Evolutionary conservation across 2,113 vertebrate species (phyloP).

Genomic region (Felis chaus): DNA sequence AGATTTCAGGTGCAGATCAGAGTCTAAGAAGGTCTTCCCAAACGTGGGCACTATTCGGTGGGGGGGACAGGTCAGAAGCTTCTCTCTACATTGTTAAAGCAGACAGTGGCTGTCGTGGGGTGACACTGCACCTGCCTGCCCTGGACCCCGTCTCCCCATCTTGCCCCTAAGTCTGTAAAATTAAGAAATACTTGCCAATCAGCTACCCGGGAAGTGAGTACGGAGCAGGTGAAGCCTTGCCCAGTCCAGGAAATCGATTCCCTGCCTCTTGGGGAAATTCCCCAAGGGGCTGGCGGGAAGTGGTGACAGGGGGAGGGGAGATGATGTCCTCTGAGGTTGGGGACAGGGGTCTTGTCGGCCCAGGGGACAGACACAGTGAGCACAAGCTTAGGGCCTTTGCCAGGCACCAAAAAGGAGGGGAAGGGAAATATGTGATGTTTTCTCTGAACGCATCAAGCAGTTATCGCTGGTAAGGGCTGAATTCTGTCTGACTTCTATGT

Average conservation of each 20-base stretch:
- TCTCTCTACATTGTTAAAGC: neutral
- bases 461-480: neutral
- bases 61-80: too few relatives aligned
- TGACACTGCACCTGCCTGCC: neutral
- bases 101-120: neutral
- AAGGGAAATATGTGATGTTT: neutral
- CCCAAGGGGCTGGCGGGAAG: neutral
- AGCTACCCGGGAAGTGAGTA: neutral
- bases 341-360: neutral
- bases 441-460: neutral
- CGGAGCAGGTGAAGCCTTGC: neutral
- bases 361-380: neutral
- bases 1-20: neutral
- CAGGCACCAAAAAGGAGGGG: neutral
- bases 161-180: neutral
- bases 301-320: neutral
- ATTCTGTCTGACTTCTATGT: neutral
- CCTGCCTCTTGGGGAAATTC: neutral
- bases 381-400: too few relatives aligned
- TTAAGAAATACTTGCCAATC: neutral
- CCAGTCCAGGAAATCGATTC: neutral
- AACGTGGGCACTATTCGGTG: neutral
- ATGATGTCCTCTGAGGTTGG: neutral
- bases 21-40: neutral
- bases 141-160: neutral